Base-by-base conservation (phyloP, 2,113 vertebrate species). In the Typhlomys cinereus region DNA sequence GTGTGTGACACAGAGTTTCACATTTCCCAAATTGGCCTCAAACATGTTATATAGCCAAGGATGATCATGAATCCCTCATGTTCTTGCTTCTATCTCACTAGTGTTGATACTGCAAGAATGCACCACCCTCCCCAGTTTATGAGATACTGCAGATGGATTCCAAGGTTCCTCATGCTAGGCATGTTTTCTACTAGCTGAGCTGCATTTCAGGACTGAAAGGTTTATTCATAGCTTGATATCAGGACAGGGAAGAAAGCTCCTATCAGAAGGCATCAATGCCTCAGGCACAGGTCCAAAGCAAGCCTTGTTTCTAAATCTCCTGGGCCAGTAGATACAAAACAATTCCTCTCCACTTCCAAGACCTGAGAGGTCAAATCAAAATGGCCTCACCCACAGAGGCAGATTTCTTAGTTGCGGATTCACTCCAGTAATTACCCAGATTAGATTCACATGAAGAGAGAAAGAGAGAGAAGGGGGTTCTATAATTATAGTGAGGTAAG, bases 361-460 rank as follows among this genome's bases (percentile, higher is more conserved):
- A 54, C 27, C 66, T 89, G 85, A 88, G 92, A 88, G 46, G 39
- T 80, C 34, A 95, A 90, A 62, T 66, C 31, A 92, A 93, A 84
- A 83, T 29, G 66, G 39, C 67, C 34, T 86, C 52, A 80, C 59
- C 39, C 27, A 82, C n/a, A 88, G n/a, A 87, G 31, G 31, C 50
- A 75, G 59, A 66, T 80, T 87, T 91, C 88, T 93, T 41, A 87
- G 75, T 44, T 75, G 82, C 31, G 54, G 71, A n/a, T 21, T 84
- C 66, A 46, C 14, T 80, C 31, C 52, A 94, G 20, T 48, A 64
- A 41, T 67, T 64, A 93, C 25, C 18, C 23, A 83, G 39, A 76
- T 93, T 69, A 88, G 34, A 36, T 76, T 64, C 90, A 52, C 17
- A 64, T 48, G 23, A 6, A 20, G 23, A 21, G 59, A 48, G 9